Evolutionary conservation across 2,888 invertebrate species (phyloP).

Genomic region (Trichopria drosophilae): DNA sequence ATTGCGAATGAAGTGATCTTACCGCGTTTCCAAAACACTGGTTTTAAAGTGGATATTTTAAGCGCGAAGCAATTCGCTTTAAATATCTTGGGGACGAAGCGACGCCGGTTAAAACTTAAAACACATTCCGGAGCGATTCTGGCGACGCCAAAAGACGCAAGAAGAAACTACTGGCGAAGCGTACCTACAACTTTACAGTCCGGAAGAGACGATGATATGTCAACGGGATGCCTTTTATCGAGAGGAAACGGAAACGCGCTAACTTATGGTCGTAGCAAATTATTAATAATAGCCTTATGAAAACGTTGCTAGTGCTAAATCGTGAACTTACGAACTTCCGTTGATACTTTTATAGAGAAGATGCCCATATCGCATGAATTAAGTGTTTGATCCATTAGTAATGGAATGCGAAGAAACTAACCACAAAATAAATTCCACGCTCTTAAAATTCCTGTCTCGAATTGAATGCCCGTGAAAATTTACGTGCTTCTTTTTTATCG

Average conservation of each 20-base stretch:
- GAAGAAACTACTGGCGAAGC: background rate
- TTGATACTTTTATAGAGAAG: too few species aligned
- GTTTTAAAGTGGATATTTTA: slow-evolving; percentile 33
- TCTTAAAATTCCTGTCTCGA: too few species aligned
- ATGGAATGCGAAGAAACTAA: too few species aligned
- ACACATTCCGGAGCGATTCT: slow-evolving; percentile 22
- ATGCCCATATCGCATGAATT: too few species aligned
- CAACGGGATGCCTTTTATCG: too few species aligned
- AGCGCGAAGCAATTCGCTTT: slow-evolving; percentile 9
- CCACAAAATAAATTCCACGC: too few species aligned
- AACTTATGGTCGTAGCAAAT: background rate
- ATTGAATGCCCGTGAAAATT: too few species aligned
- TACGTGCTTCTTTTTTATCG: too few species aligned
- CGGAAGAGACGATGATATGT: slow-evolving; percentile 20
- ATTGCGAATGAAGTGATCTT: too few species aligned
- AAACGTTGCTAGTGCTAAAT: too few species aligned
- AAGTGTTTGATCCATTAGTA: too few species aligned
- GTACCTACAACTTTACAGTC: background rate
- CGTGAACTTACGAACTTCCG: too few species aligned
- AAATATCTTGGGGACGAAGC: background rate
- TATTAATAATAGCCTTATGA: background rate
- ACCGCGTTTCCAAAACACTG: slow-evolving; percentile 24
- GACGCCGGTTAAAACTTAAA: slow-evolving; percentile 14
- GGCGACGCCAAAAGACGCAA: background rate
- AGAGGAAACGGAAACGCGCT: slow-evolving; percentile 3